A percentile compares a stretch with the other conserved stretches of the same genome.
phyloP scores from a whole-genome alignment of 2,888 invertebrate genomes.

The Drosophila mercatorum region DNA sequence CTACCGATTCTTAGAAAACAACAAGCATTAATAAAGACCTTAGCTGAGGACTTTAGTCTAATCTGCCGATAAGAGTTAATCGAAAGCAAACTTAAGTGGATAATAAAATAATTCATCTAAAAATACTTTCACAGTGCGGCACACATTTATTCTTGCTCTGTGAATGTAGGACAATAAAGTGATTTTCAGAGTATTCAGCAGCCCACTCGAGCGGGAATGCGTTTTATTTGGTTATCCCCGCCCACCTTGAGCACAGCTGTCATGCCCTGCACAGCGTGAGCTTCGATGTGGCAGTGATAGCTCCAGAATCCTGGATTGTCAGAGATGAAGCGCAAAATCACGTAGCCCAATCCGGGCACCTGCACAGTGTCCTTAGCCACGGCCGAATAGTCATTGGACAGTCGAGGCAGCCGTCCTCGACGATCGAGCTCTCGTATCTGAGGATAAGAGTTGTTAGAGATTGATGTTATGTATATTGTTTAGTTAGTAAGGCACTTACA shows the following conservation, averaged over 20 bases:
- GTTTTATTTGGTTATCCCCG: constrained; percentile 81
- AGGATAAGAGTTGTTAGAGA: background rate
- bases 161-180: background rate
- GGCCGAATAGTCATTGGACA: constrained; percentile 70
- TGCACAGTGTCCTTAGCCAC: constrained; percentile 82
- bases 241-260: constrained; percentile 80
- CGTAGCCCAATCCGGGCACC: constrained; percentile 80
- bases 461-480: background rate
- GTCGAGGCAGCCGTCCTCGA: constrained; percentile 69
- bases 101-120: constrained; percentile 4
- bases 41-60: background rate
- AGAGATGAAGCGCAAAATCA: constrained; percentile 81
- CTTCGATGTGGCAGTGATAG: constrained; percentile 82
- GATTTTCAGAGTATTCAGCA: constrained; percentile 53
- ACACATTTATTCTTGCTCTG: background rate
- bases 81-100: constrained; percentile 8
- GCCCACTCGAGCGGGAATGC: constrained; percentile 67
- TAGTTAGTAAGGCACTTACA: constrained; percentile 52
- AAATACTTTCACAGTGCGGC: background rate
- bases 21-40: constrained; percentile 14
- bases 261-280: constrained; percentile 79
- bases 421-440: constrained; percentile 81
- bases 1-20: constrained; percentile 4
- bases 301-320: constrained; percentile 83
- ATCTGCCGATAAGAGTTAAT: constrained; percentile 29